Conservation (phyloP, 2,113 vertebrate genomes). For the Scortum barcoo region DNA sequence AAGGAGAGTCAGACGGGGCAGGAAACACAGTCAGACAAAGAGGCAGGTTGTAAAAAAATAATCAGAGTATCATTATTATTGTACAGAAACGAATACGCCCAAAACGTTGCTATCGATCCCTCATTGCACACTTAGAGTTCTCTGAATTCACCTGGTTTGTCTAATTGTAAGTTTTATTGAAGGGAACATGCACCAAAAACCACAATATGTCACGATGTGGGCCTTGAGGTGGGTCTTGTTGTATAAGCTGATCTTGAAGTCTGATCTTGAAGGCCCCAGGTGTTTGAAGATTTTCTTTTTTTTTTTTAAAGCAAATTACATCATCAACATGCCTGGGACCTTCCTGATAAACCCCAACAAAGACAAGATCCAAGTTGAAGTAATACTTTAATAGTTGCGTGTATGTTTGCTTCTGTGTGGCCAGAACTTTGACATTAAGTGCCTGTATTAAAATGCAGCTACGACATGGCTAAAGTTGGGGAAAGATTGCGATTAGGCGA, state of each 20-base stretch:
- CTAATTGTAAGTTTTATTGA: too few species aligned
- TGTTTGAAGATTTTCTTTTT: too few species aligned
- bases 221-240: neutral
- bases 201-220: neutral
- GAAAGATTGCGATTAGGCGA: neutral
- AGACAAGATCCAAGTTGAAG: too few species aligned
- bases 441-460: too few species aligned
- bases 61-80: too few species aligned
- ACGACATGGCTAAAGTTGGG: neutral
- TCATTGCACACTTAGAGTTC: too few species aligned
- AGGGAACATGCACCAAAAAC: neutral
- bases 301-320: neutral
- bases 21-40: neutral
- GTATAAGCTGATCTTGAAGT: neutral
- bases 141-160: too few species aligned
- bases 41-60: slow-evolving; percentile 5
- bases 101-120: neutral
- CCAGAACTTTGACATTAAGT: too few species aligned
- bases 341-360: too few species aligned
- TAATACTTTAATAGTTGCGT: neutral
- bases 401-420: too few species aligned
- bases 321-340: neutral
- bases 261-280: too few species aligned
- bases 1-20: too few species aligned
- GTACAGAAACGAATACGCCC: neutral